Base-by-base conservation (phyloP, 2,113 vertebrate species). In the Micromys minutus region DNA sequence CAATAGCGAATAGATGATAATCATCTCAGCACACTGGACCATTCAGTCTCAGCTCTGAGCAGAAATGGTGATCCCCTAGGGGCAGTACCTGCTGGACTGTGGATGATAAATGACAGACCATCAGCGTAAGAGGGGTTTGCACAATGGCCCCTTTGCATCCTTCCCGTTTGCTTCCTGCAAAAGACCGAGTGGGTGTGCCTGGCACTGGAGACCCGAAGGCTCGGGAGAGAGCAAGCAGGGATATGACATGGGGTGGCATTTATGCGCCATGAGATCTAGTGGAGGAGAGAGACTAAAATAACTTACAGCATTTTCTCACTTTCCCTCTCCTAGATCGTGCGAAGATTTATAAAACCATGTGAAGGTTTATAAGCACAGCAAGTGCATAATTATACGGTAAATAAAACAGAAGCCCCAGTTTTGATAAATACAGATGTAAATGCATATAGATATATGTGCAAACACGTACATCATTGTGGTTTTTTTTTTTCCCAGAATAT, bases 1-100 rank as follows among this genome's bases (percentile, higher is more conserved):
- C 34, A 94, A 87, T 91, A 95, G 94, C 59, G 74, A 90, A 86
- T 86, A 74, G 76, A 89, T 88, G 96, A 95, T 95, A 85, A 96
- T 94, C 69, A 97, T 96, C 94, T 97, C 74, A 39, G 87, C 16
- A 29, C 77, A 89, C 61, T 71, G 94, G 61, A 71, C 13, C 65
- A 17, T 16, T 67, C 31, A 5, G 59, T 95, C 91, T 94, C 31
- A 2, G 12, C 7, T n/a, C 19, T 24, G 47, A 86, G 65, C 59
- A 95, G 94, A 91, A 88, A 95, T 16, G 69, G 90, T 31, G 75
- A 95, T 42, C 72, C 84, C 93, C n/a, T 0, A 10, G 85, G 87
- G 86, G 34, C 92, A 86, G 50, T 15, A 11, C 11, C 71, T 57
- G 71, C 74, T 52, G 57, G 36, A 42, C 74, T 12, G 1, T 3